phyloP scores from a whole-genome alignment of 2,797 vertebrate genomes.

The Rhinogobio ventralis region DNA sequence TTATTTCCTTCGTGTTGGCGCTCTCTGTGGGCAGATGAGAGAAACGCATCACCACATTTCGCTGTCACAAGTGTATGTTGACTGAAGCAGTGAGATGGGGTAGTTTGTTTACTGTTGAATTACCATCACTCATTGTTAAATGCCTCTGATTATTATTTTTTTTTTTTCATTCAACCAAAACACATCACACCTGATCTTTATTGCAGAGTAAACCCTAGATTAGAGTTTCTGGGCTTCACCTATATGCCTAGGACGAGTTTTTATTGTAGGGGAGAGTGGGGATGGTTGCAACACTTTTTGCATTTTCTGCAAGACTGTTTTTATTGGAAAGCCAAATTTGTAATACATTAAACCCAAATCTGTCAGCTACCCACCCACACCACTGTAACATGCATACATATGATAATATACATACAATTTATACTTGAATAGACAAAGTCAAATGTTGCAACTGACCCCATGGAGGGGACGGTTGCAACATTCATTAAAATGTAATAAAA shows the following conservation, averaged over 20 bases:
- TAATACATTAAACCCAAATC: too few species aligned
- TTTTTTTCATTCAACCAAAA: conserved; percentile 7
- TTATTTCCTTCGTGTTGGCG: conserved; percentile 31
- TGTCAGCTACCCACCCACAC: too few species aligned
- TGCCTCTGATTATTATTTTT: neutral
- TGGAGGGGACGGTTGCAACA: too few species aligned
- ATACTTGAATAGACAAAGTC: too few species aligned
- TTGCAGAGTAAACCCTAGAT: neutral
- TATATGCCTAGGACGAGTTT: neutral
- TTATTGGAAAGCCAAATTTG: too few species aligned
- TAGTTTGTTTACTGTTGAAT: conserved; percentile 7
- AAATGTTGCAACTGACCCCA: too few species aligned
- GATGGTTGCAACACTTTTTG: too few species aligned
- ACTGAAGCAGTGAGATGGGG: conserved; percentile 20
- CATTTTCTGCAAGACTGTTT: too few species aligned
- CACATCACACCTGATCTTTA: conserved; percentile 36
- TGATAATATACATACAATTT: too few species aligned
- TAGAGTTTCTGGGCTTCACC: neutral
- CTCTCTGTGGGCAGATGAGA: conserved; percentile 54
- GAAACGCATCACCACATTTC: conserved; percentile 58
- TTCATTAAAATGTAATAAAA: too few species aligned
- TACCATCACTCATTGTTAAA: conserved; percentile 18
- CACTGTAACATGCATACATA: too few species aligned
- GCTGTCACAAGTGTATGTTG: conserved; percentile 59
- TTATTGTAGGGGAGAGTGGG: too few species aligned